Evolutionary conservation across 2,888 invertebrate genomes (phyloP).

Genomic region (Clostera curtula): DNA sequence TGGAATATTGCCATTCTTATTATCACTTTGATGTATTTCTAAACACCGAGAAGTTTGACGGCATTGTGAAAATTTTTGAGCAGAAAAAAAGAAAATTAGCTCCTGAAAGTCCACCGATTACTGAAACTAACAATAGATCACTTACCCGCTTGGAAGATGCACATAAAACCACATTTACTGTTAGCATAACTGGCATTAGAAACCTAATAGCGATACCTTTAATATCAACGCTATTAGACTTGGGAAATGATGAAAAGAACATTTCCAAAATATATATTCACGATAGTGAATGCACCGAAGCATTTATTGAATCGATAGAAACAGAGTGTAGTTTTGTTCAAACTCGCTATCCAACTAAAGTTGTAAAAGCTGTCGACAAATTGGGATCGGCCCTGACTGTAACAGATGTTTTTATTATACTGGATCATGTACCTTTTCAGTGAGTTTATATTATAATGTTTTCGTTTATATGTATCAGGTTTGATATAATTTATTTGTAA

Average conservation of each 20-base stretch:
- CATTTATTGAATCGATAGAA: conserved; percentile 46
- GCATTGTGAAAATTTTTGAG: conserved; percentile 33
- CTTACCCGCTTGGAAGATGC: too few species aligned
- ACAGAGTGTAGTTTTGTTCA: conserved; percentile 44
- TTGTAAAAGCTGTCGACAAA: conserved; percentile 51
- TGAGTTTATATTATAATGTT: conserved; percentile 23
- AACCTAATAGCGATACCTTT: conserved; percentile 44
- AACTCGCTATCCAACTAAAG: conserved; percentile 36
- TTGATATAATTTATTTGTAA: conserved; percentile 1
- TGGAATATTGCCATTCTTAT: conserved; percentile 77
- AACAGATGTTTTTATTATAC: conserved; percentile 67
- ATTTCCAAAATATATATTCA: conserved; percentile 51
- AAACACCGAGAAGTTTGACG: conserved; percentile 37
- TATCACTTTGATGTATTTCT: conserved; percentile 61
- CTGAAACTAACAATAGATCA: too few species aligned
- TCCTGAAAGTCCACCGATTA: conserved; percentile 19
- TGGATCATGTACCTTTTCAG: conserved; percentile 60
- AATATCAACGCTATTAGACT: conserved; percentile 47
- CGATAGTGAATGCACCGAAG: conserved; percentile 34
- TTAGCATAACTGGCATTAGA: conserved; percentile 53
- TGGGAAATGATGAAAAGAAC: conserved; percentile 26
- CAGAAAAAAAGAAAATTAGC: conserved; percentile 41
- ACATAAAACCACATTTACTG: conserved; percentile 24
- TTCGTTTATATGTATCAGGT: neutral
- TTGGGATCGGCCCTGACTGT: conserved; percentile 59